Evolutionary conservation across 2,113 vertebrate species (phyloP).

Genomic region (Rhabdomys dilectus): DNA sequence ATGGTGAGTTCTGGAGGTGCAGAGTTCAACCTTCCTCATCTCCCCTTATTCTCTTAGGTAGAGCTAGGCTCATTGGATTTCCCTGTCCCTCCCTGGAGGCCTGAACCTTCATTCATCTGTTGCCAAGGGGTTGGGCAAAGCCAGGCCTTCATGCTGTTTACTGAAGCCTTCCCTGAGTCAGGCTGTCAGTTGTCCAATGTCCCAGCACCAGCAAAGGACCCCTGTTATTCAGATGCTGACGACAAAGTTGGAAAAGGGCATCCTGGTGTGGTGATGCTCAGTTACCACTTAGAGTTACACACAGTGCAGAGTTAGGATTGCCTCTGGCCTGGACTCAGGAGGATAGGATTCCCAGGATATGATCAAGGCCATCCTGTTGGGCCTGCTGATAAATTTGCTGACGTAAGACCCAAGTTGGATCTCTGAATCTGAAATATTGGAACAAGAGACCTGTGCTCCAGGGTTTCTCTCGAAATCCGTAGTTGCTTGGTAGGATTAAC

Average conservation of each 20-base stretch:
- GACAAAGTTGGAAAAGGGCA: not conserved
- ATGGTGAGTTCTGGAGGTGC: not conserved
- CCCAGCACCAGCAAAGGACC: not conserved
- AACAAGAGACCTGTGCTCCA: too few species aligned
- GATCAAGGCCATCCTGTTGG: fast-evolving
- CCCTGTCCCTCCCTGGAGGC: not conserved
- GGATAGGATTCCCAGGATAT: not conserved
- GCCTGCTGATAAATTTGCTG: fast-evolving
- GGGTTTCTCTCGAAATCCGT: not conserved
- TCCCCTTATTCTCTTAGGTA: not conserved
- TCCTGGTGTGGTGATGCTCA: not conserved
- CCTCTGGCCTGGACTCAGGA: fast-evolving
- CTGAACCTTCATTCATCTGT: not conserved
- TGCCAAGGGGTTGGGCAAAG: not conserved
- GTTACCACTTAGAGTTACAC: not conserved
- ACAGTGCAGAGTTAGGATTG: too few species aligned
- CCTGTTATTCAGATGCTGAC: not conserved
- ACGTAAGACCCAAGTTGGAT: not conserved
- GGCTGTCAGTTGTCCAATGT: not conserved
- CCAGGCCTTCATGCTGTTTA: not conserved
- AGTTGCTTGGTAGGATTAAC: too few species aligned
- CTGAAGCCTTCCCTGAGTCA: not conserved
- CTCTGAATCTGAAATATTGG: too few species aligned
- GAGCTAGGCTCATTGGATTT: not conserved
- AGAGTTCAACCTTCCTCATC: too few species aligned